These are phyloP conservation scores for Ascaphus truei DNA, from an alignment of 2,113 vertebrate species.

Conservation along the genomic window DNA sequence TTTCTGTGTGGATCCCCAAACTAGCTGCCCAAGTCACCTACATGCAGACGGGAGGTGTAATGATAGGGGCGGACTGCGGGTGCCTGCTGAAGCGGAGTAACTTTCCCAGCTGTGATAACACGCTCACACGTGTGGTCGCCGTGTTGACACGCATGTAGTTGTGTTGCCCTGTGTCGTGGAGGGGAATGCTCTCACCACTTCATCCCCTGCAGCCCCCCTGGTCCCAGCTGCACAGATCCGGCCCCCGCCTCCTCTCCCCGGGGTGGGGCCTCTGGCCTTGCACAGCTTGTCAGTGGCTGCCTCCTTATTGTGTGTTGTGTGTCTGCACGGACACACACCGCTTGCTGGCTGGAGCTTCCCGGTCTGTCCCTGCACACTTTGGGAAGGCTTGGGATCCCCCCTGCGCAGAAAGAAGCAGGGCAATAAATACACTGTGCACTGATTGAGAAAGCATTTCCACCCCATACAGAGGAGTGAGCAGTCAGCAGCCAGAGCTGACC, in stretches of 20 bases:
- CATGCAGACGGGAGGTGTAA: not conserved
- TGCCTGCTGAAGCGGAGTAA: too few species aligned
- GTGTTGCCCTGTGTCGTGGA: not conserved
- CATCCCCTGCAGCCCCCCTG: not conserved
- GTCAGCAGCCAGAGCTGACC: not conserved
- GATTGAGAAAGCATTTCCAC: slow-evolving; percentile 1
- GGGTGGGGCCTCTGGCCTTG: not conserved
- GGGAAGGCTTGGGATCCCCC: not conserved
- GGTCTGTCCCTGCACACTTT: not conserved
- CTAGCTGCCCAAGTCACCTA: too few species aligned
- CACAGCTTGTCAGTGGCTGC: not conserved
- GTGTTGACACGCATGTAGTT: too few species aligned
- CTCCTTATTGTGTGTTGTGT: not conserved
- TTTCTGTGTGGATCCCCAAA: not conserved
- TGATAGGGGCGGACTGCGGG: too few species aligned
- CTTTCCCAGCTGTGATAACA: too few species aligned
- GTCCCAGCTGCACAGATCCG: not conserved
- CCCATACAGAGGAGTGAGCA: not conserved
- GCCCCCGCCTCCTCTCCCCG: not conserved
- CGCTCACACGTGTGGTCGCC: too few species aligned
- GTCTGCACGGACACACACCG: not conserved
- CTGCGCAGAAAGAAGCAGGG: not conserved
- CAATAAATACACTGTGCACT: not conserved
- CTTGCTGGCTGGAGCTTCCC: slow-evolving; percentile 20
- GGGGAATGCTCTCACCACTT: not conserved